Evolutionary conservation across 2,113 vertebrate genomes (phyloP).

Genomic region (Thunnus thynnus): DNA sequence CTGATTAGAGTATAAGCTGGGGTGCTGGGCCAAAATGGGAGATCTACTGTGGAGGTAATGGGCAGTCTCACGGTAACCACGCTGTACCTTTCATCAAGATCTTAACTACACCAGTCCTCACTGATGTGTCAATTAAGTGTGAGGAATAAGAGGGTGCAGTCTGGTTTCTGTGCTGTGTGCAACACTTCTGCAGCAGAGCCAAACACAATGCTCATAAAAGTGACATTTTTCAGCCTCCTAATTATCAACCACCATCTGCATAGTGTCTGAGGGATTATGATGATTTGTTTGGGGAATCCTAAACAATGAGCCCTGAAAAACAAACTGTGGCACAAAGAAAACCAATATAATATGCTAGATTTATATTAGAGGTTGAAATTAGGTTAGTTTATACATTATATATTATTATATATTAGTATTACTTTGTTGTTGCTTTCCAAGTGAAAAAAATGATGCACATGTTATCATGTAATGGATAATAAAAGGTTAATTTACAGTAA

Average conservation of each 20-base stretch:
- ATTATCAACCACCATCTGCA: conserved; percentile 77
- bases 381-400: neutral
- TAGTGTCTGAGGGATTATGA: conserved; percentile 56
- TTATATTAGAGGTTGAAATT: neutral
- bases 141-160: conserved; percentile 54
- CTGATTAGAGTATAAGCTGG: conserved; percentile 32
- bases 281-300: conserved; percentile 52
- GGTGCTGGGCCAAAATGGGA: conserved; percentile 35
- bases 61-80: conserved; percentile 44
- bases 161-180: conserved; percentile 35
- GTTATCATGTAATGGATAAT: neutral
- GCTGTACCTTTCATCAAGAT: conserved; percentile 55
- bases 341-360: conserved; percentile 14
- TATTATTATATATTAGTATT: neutral
- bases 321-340: conserved; percentile 32
- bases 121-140: conserved; percentile 63
- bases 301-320: conserved; percentile 40
- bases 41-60: conserved; percentile 39
- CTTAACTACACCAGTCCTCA: conserved; percentile 52
- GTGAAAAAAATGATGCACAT: neutral
- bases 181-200: conserved; percentile 27
- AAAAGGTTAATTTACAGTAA: neutral
- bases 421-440: neutral
- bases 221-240: conserved; percentile 68
- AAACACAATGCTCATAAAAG: conserved; percentile 62